phyloP scores from a whole-genome alignment of 1,140 invertebrate species.

The Bombyx mori region DNA sequence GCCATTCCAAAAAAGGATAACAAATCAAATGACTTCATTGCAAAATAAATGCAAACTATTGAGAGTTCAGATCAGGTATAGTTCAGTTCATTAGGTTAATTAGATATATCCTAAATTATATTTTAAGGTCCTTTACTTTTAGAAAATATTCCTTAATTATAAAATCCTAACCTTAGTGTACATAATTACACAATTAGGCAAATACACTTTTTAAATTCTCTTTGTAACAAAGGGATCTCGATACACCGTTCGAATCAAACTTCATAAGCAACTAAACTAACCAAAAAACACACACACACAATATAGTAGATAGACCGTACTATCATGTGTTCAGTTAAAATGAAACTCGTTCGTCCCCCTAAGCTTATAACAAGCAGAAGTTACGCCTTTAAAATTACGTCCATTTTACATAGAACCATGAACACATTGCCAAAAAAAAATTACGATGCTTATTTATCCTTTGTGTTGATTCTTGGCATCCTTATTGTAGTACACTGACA shows the following conservation, averaged over 20 bases:
- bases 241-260: too few species aligned
- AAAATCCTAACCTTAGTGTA: neutral
- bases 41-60: too few species aligned
- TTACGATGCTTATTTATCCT: too few species aligned
- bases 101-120: too few species aligned
- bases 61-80: too few species aligned
- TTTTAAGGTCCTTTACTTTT: neutral
- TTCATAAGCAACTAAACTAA: neutral
- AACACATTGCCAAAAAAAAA: too few species aligned
- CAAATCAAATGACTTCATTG: too few species aligned
- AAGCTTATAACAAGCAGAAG: neutral
- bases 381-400: conserved; percentile 1
- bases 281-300: neutral
- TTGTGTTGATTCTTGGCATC: neutral
- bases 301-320: neutral
- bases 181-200: neutral
- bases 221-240: neutral
- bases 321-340: neutral
- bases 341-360: neutral
- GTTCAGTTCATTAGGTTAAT: too few species aligned
- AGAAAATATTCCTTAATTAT: neutral
- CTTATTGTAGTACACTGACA: neutral
- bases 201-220: neutral
- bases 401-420: too few species aligned
- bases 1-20: too few species aligned